phyloP scores from a whole-genome alignment of 2,113 vertebrate species.

The Paramisgurnus dabryanus region DNA sequence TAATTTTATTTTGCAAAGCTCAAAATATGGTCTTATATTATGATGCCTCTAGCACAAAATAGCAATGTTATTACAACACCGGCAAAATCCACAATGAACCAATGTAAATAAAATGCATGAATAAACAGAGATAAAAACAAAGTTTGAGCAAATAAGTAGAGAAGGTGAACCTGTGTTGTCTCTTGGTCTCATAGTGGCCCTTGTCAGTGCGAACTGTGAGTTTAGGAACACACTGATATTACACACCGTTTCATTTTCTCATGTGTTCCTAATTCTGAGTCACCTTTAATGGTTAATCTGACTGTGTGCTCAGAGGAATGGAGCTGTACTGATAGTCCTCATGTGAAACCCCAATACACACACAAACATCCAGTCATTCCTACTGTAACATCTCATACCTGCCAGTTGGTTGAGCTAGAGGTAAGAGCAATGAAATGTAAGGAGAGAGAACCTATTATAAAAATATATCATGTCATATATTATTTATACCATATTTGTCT shows the following conservation, averaged over 20 bases:
- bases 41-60: background rate
- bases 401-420: background rate
- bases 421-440: too few relatives aligned
- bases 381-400: background rate
- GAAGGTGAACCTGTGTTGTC: background rate
- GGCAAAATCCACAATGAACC: too few relatives aligned
- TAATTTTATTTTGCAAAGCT: background rate
- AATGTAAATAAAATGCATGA: background rate
- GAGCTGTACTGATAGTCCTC: background rate
- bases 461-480: too few relatives aligned
- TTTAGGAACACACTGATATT: background rate
- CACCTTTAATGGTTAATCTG: constrained; percentile 37
- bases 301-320: background rate
- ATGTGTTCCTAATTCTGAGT: background rate
- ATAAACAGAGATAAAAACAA: background rate
- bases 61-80: too few relatives aligned
- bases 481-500: too few relatives aligned
- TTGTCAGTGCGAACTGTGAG: background rate
- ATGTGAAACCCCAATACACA: background rate
- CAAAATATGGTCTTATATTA: background rate
- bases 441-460: too few relatives aligned
- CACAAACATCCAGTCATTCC: background rate
- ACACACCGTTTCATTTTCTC: background rate
- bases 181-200: background rate
- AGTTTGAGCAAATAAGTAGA: background rate